Evolutionary conservation across 2,113 vertebrate species (phyloP).

Genomic region (Pachypanchax playfairii): DNA sequence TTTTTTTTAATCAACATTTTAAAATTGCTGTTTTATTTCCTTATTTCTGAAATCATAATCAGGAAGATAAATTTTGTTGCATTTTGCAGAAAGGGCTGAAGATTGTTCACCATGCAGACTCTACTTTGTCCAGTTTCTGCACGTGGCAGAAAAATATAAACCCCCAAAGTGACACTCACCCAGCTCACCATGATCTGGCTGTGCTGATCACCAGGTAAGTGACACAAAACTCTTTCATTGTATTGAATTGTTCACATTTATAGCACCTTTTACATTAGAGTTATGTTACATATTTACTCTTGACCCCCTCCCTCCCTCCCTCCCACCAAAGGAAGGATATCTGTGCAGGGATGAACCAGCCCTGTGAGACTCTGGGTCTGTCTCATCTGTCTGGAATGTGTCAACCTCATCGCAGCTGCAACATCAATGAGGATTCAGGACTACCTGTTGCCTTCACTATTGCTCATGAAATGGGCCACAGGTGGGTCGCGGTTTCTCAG

Average conservation of each 20-base stretch:
- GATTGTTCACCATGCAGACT: constrained; percentile 94
- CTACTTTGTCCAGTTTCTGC: constrained; percentile 94
- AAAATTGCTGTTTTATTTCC: no score
- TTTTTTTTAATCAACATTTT: no score
- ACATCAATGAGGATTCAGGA: constrained; percentile 97
- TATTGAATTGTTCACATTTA: neutral
- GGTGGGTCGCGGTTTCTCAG: no score
- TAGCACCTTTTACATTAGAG: neutral
- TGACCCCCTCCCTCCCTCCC: constrained; percentile 23
- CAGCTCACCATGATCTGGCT: constrained; percentile 93
- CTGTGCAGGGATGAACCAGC: constrained; percentile 92
- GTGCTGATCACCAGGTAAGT: constrained; percentile 91
- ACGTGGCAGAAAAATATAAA: constrained; percentile 98
- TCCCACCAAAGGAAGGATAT: constrained; percentile 88
- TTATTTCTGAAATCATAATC: neutral
- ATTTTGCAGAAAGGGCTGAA: constrained; percentile 87
- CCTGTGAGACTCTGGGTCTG: constrained; percentile 94
- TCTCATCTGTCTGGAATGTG: constrained; percentile 98
- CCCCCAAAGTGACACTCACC: constrained; percentile 92
- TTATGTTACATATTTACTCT: constrained; percentile 2
- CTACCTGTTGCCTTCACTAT: constrained; percentile 95
- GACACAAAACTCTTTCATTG: constrained; percentile 1
- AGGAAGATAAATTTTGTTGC: neutral
- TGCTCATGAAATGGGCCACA: constrained; percentile 97
- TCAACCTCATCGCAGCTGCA: constrained; percentile 94